Evolutionary conservation across 1,140 invertebrate species (phyloP), one percentile per base, ranked within the genome.

Genomic region (Trichonephila clavipes): DNA sequence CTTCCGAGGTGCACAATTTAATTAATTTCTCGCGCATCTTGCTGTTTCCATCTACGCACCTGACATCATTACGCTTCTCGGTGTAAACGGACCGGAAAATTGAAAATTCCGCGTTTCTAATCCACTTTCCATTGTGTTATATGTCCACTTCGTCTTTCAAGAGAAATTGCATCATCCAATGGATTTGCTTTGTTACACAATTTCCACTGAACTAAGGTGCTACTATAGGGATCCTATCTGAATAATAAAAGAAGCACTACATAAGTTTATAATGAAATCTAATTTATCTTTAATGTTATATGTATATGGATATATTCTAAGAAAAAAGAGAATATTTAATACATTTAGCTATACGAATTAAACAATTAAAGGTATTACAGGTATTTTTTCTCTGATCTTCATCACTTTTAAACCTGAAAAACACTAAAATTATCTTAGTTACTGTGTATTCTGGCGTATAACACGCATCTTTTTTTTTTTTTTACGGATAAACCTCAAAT

Each of bases 91-190:
- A 87, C 82, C 91, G 66, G 82, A 92, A 92, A 92, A 92, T 87
- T 92, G 91, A 92, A 92, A 92, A 92, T 92, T 92, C 83, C 58
- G 12, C 2, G 64, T 87, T 92, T 87, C 62, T 92, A 66, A 92
- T 92, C 82, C 90, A 40, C 86, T 34, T 72, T 58, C 24, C 83
- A 59, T 77, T 40, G 34, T 40, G 34, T 77, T 69, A 28, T 24
- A 21, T 10, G 18, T 69, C 66, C 66, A 69, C 3, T 14, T 7
- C 66, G 24, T 24, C 66, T 69, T 69, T 14, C 21, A 24, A 14
- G 66, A 40, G 34, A 40, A 40, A 40, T 40, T 40, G 51, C 51
- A 51, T 51, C 51, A 12, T 51, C 7, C 7, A 7, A 51, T 51
- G n/a, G 2, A 69, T 69, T 24, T 6, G 3, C 10, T 69, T 7